These are phyloP conservation scores for Electrophaes corylata DNA, from an alignment of 2,888 invertebrate genomes.

Conservation along the genomic window DNA sequence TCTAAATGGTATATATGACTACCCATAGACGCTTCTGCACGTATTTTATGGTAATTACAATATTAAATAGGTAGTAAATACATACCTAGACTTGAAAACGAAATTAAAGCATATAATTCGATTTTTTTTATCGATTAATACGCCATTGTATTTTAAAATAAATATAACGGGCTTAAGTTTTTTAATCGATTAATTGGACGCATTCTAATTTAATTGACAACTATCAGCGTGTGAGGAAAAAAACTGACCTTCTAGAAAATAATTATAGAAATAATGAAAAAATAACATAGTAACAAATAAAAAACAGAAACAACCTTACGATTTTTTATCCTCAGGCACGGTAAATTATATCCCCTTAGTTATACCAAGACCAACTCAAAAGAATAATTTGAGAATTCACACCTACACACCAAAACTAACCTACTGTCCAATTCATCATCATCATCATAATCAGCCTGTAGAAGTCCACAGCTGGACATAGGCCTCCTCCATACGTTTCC, in stretches of 20 bases:
- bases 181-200: constrained; percentile 13
- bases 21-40: not conserved
- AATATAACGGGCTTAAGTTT: not conserved
- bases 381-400: no score
- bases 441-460: no score
- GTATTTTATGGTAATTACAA: constrained; percentile 7
- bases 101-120: constrained; percentile 8
- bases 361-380: no score
- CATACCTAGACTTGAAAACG: constrained; percentile 4
- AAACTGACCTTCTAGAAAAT: not conserved
- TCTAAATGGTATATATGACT: no score
- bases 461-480: no score
- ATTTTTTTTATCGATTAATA: constrained; percentile 1
- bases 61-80: no score
- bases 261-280: not conserved
- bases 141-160: constrained; percentile 17
- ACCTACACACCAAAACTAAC: no score
- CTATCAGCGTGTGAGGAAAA: constrained; percentile 3
- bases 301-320: not conserved
- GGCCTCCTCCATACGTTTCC: no score
- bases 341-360: no score
- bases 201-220: constrained; percentile 3
- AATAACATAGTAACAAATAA: not conserved
- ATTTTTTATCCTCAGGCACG: no score
- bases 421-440: no score